Conservation (phyloP, 2,888 invertebrate species). For the Eustalomyia histrio region DNA sequence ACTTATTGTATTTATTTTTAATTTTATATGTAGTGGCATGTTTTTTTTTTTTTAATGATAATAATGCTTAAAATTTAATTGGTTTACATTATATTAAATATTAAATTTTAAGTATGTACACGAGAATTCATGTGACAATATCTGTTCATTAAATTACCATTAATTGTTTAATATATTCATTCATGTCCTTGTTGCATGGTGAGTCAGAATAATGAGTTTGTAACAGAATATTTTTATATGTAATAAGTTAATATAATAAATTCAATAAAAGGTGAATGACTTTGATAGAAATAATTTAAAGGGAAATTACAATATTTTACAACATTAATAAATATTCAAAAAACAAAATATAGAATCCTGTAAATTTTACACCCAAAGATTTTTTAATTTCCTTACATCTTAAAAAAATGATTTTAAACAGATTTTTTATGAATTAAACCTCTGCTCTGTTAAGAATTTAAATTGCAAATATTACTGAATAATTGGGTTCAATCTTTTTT, state of each 20-base stretch:
- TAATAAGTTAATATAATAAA: too few species aligned
- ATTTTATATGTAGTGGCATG: not conserved
- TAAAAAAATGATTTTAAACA: too few species aligned
- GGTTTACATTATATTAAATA: not conserved
- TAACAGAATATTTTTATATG: not conserved
- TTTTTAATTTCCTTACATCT: too few species aligned
- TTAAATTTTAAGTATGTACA: not conserved
- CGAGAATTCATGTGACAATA: not conserved
- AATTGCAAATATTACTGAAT: not conserved
- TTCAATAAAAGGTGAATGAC: too few species aligned
- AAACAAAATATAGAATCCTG: too few species aligned
- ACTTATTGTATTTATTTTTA: not conserved
- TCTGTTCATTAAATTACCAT: constrained; percentile 43
- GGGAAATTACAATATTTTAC: too few species aligned
- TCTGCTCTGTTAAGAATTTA: not conserved
- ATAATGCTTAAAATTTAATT: not conserved
- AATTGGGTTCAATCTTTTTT: not conserved
- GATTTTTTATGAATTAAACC: not conserved
- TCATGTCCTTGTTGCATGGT: too few species aligned
- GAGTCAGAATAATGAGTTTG: too few species aligned
- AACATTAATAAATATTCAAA: too few species aligned
- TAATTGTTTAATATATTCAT: not conserved
- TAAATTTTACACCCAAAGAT: too few species aligned
- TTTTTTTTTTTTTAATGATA: not conserved
- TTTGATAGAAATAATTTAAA: too few species aligned